These are phyloP conservation scores for Schizopygopsis malacanthus DNA, from an alignment of 2,797 vertebrate genomes.

Conservation along the genomic window DNA sequence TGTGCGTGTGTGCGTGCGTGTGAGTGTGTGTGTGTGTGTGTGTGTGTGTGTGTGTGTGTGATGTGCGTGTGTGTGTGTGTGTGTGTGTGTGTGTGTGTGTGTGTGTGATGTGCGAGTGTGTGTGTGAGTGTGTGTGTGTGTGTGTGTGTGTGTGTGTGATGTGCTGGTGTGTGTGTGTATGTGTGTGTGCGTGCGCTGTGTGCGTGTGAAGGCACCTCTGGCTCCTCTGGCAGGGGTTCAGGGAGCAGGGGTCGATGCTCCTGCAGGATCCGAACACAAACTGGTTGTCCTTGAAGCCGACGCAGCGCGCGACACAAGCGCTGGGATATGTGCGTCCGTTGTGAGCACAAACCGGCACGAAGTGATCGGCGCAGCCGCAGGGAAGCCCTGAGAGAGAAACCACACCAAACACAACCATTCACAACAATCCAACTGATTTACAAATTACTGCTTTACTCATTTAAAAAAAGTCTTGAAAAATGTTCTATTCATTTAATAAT, in stretches of 20 bases:
- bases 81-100: too few relatives aligned
- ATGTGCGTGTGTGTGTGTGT: too few relatives aligned
- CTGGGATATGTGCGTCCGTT: constrained; percentile 96
- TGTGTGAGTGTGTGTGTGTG: too few relatives aligned
- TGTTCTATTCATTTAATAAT: too few relatives aligned
- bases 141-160: too few relatives aligned
- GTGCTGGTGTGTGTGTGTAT: too few relatives aligned
- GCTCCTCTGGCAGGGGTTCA: constrained; percentile 86
- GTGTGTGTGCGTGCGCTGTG: too few relatives aligned
- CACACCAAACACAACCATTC: neutral
- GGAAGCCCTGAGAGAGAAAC: constrained; percentile 82
- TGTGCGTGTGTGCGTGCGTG: too few relatives aligned
- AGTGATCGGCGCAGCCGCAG: constrained; percentile 92
- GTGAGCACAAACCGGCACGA: constrained; percentile 91
- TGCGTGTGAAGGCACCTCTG: constrained; percentile 82
- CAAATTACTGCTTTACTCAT: neutral
- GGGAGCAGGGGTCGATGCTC: constrained; percentile 85
- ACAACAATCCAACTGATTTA: neutral
- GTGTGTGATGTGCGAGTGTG: too few relatives aligned
- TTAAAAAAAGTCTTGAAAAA: too few relatives aligned
- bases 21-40: too few relatives aligned
- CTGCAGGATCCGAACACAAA: constrained; percentile 91
- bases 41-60: too few relatives aligned
- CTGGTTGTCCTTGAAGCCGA: constrained; percentile 91
- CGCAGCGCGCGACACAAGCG: constrained; percentile 92